Evolutionary conservation across 2,888 invertebrate species (phyloP).

Genomic region (Nezara viridula): DNA sequence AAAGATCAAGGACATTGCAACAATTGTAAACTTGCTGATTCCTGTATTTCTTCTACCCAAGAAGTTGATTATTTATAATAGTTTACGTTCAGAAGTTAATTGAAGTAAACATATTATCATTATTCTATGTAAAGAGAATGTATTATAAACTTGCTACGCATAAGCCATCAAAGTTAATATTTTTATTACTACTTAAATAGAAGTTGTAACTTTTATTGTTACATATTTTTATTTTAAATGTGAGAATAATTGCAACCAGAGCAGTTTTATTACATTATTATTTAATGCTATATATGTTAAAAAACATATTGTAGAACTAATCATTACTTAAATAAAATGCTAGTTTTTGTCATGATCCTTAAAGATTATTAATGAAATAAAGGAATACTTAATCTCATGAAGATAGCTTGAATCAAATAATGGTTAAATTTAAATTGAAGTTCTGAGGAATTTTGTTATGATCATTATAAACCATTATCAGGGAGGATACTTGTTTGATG

Average conservation of each 20-base stretch:
- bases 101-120: background rate
- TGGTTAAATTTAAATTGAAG: background rate
- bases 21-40: background rate
- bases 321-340: background rate
- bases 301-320: background rate
- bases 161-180: too few relatives aligned
- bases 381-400: too few relatives aligned
- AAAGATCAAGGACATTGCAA: background rate
- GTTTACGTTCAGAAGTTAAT: background rate
- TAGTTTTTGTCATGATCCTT: background rate
- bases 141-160: too few relatives aligned
- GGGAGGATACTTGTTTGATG: accelerated
- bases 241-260: too few relatives aligned
- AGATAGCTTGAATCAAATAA: too few relatives aligned
- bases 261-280: background rate
- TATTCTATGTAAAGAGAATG: background rate
- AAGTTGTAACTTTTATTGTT: too few relatives aligned
- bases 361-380: too few relatives aligned
- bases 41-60: background rate
- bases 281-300: background rate
- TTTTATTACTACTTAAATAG: background rate
- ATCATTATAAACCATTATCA: background rate
- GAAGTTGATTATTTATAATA: background rate
- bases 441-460: background rate
- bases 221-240: too few relatives aligned